Evolutionary conservation across 2,113 vertebrate genomes (phyloP), one percentile per base, ranked within the genome.

Genomic region (Taurulus bubalis): DNA sequence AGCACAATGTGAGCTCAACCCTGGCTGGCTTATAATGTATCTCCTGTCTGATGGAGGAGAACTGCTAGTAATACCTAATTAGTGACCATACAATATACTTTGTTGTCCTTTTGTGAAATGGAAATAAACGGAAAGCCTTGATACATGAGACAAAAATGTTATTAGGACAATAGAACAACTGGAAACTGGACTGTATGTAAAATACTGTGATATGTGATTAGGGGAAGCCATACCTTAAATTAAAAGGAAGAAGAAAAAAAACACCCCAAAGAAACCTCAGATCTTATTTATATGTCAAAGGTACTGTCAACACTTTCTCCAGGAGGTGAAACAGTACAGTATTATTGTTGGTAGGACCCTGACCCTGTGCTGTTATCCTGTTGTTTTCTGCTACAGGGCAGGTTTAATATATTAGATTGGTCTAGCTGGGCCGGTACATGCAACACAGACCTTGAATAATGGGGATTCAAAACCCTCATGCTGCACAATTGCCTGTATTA

Each of bases 1-100:
- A 73, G 77, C 30, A 77, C 81, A 83, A 68, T 65, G 81, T 78
- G 72, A 78, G 74, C 80, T 74, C 55, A 65, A 30, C 58, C 51
- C 71, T 59, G 70, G 69, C 58, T 66, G 58, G 22, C 40, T 76
- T 62, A 30, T 24, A 47, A 45, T 65, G 51, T 53, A 45, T 51
- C 45, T 40, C 2, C 70, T 63, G 51, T 51, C 47, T 68, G 74
- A 72, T 83, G 77, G 59, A 53, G 56, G 59, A 69, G 9, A 49
- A 26, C 12, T 69, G 55, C 3, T 8, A 12, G 14, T 71, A 62
- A 67, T 45, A 36, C 55, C 16, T 36, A 45, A 53, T 45, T 58
- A 77, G 47, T 68, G 47, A 15, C 7, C 36, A 22, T 0, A 8
- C n/a, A n/a, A 2, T 47, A 4, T 51, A 38, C 28, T 60, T 72